Evolutionary conservation across 2,888 invertebrate genomes (phyloP), one percentile per base, ranked within the genome.

Genomic region (Stenurella melanura): DNA sequence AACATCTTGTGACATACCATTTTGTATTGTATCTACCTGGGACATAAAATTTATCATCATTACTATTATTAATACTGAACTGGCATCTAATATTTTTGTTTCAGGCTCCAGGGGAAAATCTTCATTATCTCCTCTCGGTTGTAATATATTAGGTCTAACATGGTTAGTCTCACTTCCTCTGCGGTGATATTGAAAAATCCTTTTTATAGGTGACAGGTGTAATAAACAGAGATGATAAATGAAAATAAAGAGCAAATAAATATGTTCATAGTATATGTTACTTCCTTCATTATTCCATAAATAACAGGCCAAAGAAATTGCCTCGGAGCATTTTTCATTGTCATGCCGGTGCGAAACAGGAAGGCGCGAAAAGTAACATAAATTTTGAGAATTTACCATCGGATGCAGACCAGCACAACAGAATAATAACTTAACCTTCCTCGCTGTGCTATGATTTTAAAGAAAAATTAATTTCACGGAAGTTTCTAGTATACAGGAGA

Each of bases 261-360:
- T 80, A 78, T 75, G 76, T 78, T 79, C 70, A 50, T 60, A 63
- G 80, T 82, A 79, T 80, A 81, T 80, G 80, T 79, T 80, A 74
- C 78, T 83, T 81, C 80, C 80, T 83, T 82, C 81, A 83, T 84
- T 83, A 84, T 83, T 83, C 81, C 81, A 83, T 83, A 84, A 84
- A 83, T 83, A 83, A 84, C 82, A 66, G 58, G 68, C 64, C 77
- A 76, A 83, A 82, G 83, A 83, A 84, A 84, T 83, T 82, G 80
- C 83, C 78, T 69, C 77, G 58, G 74, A 79, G 75, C 84, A 83
- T 84, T 83, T 83, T 83, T 84, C 84, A 84, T 81, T 83, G 83
- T 83, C 83, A 83, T 81, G 67, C 72, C 79, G 80, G 79, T 77
- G 83, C 80, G 81, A 83, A 84, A 82, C 82, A 82, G 83, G 83